These are phyloP conservation scores for Coreoperca whiteheadi DNA, from an alignment of 2,113 vertebrate genomes.

Conservation along the genomic window DNA sequence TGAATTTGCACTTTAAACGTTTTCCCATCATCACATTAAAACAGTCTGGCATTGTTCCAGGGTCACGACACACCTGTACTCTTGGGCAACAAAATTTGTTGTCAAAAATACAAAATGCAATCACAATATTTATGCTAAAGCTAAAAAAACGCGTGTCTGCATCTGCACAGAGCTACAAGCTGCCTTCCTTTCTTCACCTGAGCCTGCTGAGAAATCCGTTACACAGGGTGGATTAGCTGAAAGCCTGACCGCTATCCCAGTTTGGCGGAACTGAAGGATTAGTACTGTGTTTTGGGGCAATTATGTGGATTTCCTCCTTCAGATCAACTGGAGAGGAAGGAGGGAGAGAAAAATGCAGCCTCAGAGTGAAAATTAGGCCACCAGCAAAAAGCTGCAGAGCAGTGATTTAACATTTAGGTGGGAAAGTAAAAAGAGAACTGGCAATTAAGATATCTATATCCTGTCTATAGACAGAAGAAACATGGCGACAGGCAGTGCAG, in stretches of 20 bases:
- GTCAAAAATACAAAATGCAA: neutral
- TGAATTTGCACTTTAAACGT: neutral
- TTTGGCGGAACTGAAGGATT: slow-evolving; percentile 66
- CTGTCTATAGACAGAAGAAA: slow-evolving; percentile 5
- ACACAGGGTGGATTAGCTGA: slow-evolving; percentile 59
- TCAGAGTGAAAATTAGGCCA: slow-evolving; percentile 52
- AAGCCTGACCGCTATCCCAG: slow-evolving; percentile 49
- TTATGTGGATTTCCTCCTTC: slow-evolving; percentile 77
- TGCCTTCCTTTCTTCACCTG: slow-evolving; percentile 47
- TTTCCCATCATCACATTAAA: neutral
- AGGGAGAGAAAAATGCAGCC: slow-evolving; percentile 35
- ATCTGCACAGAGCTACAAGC: neutral
- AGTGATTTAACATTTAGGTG: slow-evolving; percentile 59
- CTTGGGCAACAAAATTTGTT: neutral
- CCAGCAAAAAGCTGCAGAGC: slow-evolving; percentile 47
- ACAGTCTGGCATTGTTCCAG: neutral
- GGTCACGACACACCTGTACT: neutral
- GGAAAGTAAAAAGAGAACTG: slow-evolving; percentile 35
- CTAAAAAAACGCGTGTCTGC: slow-evolving; percentile 8
- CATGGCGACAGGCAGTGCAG: neutral
- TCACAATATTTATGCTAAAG: neutral
- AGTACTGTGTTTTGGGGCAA: slow-evolving; percentile 72
- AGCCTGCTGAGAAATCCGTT: slow-evolving; percentile 62
- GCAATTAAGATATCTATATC: slow-evolving; percentile 24
- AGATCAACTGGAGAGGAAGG: slow-evolving; percentile 41